phyloP scores from a whole-genome alignment of 2,113 vertebrate species.

The Rhynchomys soricoides region DNA sequence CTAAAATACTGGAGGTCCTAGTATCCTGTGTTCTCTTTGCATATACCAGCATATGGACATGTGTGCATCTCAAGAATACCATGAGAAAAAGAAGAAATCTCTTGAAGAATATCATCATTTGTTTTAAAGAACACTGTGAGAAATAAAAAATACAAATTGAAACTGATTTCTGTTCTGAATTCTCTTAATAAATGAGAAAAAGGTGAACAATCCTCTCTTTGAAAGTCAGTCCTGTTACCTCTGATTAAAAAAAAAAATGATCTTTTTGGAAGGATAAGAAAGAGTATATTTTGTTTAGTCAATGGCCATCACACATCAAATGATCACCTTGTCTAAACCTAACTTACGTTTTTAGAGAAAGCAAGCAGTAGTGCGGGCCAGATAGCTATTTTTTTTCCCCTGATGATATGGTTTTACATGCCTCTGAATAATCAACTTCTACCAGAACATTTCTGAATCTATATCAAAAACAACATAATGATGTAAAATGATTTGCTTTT shows the following conservation, averaged over 20 bases:
- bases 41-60: not conserved
- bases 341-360: conserved; percentile 78
- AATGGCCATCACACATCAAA: conserved; percentile 71
- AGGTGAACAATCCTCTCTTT: conserved; percentile 69
- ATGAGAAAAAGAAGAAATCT: conserved; percentile 47
- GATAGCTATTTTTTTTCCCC: conserved; percentile 62
- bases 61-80: not conserved
- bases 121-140: not conserved
- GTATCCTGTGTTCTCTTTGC: not conserved
- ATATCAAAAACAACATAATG: conserved; percentile 78
- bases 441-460: conserved; percentile 75
- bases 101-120: conserved; percentile 15
- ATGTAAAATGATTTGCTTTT: conserved; percentile 66
- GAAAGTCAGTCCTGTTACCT: conserved; percentile 69
- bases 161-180: conserved; percentile 66
- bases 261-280: conserved; percentile 67
- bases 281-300: conserved; percentile 68
- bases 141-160: conserved; percentile 48
- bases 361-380: conserved; percentile 50
- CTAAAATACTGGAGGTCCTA: not conserved
- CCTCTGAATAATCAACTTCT: conserved; percentile 84
- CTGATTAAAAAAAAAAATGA: conserved; percentile 68
- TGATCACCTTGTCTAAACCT: conserved; percentile 73
- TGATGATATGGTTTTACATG: conserved; percentile 81
- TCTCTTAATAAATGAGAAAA: conserved; percentile 74